A percentile compares a stretch with the other conserved stretches of the same genome.
Evolutionary conservation across 1,140 invertebrate genomes (phyloP).

Genomic region (Meloidogyne floridensis): DNA sequence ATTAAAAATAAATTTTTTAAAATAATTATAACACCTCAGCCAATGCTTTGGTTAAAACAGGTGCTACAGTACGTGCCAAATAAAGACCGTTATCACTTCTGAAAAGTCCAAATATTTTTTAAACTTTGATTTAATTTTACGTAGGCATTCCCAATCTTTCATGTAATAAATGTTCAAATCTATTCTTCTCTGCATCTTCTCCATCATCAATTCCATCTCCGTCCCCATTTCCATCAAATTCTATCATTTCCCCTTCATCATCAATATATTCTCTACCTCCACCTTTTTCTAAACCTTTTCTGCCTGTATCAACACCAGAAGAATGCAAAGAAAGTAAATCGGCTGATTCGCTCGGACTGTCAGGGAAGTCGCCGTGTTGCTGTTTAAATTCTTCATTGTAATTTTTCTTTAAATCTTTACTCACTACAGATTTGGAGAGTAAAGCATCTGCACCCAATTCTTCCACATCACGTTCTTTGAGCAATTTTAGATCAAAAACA

Average conservation of each 20-base stretch:
- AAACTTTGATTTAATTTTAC: conserved; percentile 15
- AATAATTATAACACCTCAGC: conserved; percentile 52
- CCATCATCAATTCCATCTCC: conserved; percentile 51
- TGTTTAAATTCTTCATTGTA: conserved; percentile 29
- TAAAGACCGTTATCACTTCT: conserved; percentile 62
- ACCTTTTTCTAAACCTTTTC: not conserved
- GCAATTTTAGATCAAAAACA: conserved; percentile 62
- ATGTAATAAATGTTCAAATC: conserved; percentile 59
- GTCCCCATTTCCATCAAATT: conserved; percentile 46
- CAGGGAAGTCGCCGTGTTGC: conserved; percentile 3
- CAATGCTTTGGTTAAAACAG: conserved; percentile 63
- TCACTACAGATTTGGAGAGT: conserved; percentile 52
- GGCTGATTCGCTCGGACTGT: conserved; percentile 17
- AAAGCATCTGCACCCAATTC: conserved; percentile 40
- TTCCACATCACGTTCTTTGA: conserved; percentile 56
- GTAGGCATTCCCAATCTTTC: conserved; percentile 62
- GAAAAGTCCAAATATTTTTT: not conserved
- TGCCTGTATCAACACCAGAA: conserved; percentile 33
- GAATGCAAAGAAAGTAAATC: conserved; percentile 34
- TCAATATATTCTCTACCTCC: not conserved
- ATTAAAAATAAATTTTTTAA: not conserved
- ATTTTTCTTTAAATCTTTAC: conserved; percentile 49
- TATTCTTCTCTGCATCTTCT: conserved; percentile 54
- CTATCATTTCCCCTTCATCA: conserved; percentile 26
- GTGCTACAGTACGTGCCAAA: conserved; percentile 63